Evolutionary conservation across 2,113 vertebrate species (phyloP).

Genomic region (Antechinus flavipes): DNA sequence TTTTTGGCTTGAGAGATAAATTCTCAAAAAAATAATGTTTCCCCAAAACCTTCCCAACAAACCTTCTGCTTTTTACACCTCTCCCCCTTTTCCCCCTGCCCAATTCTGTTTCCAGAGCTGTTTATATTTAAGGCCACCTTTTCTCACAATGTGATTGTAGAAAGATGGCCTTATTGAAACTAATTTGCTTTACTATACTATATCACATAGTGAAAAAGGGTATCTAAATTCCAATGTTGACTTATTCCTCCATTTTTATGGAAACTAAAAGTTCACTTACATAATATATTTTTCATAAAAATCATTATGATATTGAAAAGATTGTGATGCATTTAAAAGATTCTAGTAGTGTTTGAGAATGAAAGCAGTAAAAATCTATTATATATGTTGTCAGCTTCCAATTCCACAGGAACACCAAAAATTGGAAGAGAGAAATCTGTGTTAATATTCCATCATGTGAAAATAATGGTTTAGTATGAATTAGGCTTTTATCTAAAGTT

Average conservation of each 20-base stretch:
- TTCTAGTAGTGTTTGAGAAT: slow-evolving; percentile 19
- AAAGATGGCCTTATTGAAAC: not conserved
- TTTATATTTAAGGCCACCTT: slow-evolving; percentile 59
- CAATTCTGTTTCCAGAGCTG: slow-evolving; percentile 38
- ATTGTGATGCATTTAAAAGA: not conserved
- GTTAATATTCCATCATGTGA: slow-evolving; percentile 60
- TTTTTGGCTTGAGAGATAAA: not conserved
- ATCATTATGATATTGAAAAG: not conserved
- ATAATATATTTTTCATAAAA: slow-evolving; percentile 27
- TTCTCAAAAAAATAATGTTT: not conserved
- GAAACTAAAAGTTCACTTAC: slow-evolving; percentile 11
- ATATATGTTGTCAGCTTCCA: slow-evolving; percentile 27
- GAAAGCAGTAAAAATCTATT: slow-evolving; percentile 27
- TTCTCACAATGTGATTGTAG: slow-evolving; percentile 49
- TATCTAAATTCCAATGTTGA: slow-evolving; percentile 16
- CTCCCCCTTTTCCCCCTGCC: not conserved
- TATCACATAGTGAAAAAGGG: not conserved
- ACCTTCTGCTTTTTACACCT: slow-evolving; percentile 50
- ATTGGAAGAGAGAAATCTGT: slow-evolving; percentile 65
- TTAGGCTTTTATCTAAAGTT: slow-evolving; percentile 68
- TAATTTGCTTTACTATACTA: not conserved
- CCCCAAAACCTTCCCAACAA: too few species aligned
- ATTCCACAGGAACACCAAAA: slow-evolving; percentile 55
- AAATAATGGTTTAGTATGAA: slow-evolving; percentile 72
- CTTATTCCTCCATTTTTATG: slow-evolving; percentile 7